These are phyloP conservation scores for Falco novaeseelandiae DNA, from an alignment of 2,797 vertebrate species.

Conservation along the genomic window DNA sequence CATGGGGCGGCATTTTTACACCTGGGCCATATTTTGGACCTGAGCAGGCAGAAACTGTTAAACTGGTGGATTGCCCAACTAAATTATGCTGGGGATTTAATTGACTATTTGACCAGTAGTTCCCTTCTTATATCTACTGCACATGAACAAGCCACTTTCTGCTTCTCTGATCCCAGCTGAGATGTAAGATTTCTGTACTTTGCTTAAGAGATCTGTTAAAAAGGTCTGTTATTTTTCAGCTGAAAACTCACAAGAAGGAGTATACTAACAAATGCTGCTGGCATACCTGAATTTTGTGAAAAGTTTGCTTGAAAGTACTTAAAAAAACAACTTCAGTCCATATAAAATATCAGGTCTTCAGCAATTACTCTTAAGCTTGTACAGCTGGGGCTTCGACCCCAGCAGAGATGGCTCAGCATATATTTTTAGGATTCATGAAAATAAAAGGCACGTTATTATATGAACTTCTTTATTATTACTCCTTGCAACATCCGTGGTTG, in stretches of 20 bases:
- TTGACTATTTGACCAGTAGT: neutral
- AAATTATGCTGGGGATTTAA: neutral
- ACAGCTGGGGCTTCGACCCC: slow-evolving; percentile 34
- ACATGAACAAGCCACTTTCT: neutral
- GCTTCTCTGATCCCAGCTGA: neutral
- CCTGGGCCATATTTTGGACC: neutral
- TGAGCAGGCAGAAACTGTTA: neutral
- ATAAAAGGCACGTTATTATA: neutral
- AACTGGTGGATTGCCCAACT: neutral
- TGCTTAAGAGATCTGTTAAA: neutral
- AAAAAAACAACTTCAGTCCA: neutral
- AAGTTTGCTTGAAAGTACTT: neutral
- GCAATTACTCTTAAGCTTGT: slow-evolving; percentile 15
- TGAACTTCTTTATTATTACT: neutral
- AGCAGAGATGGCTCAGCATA: neutral
- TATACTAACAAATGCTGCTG: neutral
- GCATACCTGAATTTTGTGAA: neutral
- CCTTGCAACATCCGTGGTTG: neutral
- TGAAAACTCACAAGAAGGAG: neutral
- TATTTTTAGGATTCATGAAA: slow-evolving; percentile 7
- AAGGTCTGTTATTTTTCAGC: neutral
- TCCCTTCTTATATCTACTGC: neutral
- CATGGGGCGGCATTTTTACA: neutral
- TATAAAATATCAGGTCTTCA: slow-evolving; percentile 20
- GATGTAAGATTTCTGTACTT: neutral